phyloP scores from a whole-genome alignment of 2,888 invertebrate genomes.

The Apoderus coryli region DNA sequence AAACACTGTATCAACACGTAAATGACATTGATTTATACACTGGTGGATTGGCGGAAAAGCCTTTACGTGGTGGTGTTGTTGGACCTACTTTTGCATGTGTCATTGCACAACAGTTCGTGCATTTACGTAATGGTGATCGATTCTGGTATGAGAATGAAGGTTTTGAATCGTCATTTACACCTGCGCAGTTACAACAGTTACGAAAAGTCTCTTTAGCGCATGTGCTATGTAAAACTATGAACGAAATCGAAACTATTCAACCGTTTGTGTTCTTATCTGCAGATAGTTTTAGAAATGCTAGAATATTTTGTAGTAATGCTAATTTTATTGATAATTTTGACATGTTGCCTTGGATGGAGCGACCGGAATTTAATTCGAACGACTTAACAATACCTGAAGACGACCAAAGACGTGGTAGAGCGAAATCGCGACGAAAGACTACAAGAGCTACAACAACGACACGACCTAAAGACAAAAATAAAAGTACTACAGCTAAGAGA shows the following conservation, averaged over 20 bases:
- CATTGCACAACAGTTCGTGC: slow-evolving; percentile 72
- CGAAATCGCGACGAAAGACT: slow-evolving; percentile 10
- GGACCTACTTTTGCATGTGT: slow-evolving; percentile 83
- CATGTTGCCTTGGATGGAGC: slow-evolving; percentile 46
- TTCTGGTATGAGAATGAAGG: slow-evolving; percentile 76
- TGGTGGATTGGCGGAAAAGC: slow-evolving; percentile 68
- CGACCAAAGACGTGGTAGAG: slow-evolving; percentile 10
- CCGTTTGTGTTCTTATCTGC: slow-evolving; percentile 53
- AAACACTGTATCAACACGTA: slow-evolving; percentile 41
- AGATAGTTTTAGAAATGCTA: slow-evolving; percentile 43
- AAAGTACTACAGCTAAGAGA: slow-evolving; percentile 11
- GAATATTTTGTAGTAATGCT: slow-evolving; percentile 39
- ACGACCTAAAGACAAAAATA: slow-evolving; percentile 8
- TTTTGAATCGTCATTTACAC: slow-evolving; percentile 59
- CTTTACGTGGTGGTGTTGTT: slow-evolving; percentile 64
- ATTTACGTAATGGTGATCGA: slow-evolving; percentile 60
- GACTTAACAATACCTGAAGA: slow-evolving; percentile 3
- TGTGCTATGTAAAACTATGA: slow-evolving; percentile 53
- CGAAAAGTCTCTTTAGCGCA: slow-evolving; percentile 56
- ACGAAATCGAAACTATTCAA: slow-evolving; percentile 50
- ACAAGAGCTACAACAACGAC: slow-evolving; percentile 1
- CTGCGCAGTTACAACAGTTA: slow-evolving; percentile 60
- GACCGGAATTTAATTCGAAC: slow-evolving; percentile 8
- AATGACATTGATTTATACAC: slow-evolving; percentile 77
- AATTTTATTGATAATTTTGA: slow-evolving; percentile 43